Evolutionary conservation across 2,888 invertebrate species (phyloP), one percentile per base, ranked within the genome.

Genomic region (Habroteleia sp.): DNA sequence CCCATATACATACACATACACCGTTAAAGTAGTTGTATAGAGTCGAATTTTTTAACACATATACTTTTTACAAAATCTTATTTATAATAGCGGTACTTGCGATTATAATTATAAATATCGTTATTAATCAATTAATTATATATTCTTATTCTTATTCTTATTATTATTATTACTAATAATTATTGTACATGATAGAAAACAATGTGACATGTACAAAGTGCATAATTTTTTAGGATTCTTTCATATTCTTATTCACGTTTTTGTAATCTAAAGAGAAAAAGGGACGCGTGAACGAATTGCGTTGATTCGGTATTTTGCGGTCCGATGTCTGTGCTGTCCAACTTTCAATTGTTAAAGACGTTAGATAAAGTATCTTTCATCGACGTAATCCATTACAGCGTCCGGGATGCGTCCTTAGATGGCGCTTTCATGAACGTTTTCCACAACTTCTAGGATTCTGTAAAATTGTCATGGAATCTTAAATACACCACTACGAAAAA

Each of bases 31-130:
- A 54, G 44, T 44, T 65, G n/a, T 20, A 46, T 39, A 56, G 52
- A 42, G 77, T 82, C 60, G 71, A 80, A 73, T 83, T 84, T 86
- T 83, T 85, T 81, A 85, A 84, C 65, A 77, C 79, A 74, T 77
- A 87, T 79, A 85, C 80, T 83, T 85, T 85, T 86, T 87, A 83
- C 84, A 83, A 84, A 80, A 83, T 86, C 83, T 84, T 86, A 86
- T 86, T 86, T 87, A 86, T 86, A 80, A 84, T 84, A 86, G 81
- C 78, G 48, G 72, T 81, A 79, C 81, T 82, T 69, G 31, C 42
- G 50, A 82, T 76, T 78, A 79, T 71, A 77, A 79, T 77, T 77
- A 78, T 77, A 65, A 76, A 74, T 77, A 77, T 63, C 16, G 42
- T 68, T 68, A 68, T 65, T 50, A n/a, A 41, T 42, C 79, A 77